Conservation (phyloP, 2,888 invertebrate species). For the Cataglyphis albicans region DNA sequence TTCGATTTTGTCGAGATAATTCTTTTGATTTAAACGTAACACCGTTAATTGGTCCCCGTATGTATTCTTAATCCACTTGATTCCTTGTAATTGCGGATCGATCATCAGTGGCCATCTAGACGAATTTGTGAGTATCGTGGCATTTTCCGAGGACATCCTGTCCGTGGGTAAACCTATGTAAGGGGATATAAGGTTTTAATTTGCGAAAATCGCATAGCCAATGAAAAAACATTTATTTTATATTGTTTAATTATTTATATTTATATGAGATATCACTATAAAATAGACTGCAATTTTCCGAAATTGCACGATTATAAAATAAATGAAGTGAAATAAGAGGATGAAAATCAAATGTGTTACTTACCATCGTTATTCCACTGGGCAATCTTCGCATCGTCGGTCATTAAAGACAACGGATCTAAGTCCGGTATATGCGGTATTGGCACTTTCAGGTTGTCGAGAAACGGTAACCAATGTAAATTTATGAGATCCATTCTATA, state of each 20-base stretch:
- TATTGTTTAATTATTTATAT: neutral
- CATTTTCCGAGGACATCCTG: slow-evolving; percentile 97
- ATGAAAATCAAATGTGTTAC: neutral
- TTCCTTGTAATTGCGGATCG: slow-evolving; percentile 96
- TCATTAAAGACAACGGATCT: slow-evolving; percentile 94
- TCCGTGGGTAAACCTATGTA: slow-evolving; percentile 92
- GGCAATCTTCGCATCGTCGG: slow-evolving; percentile 97
- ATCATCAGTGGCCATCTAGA: slow-evolving; percentile 98
- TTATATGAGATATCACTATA: neutral
- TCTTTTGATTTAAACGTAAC: slow-evolving; percentile 92
- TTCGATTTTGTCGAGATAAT: slow-evolving; percentile 94
- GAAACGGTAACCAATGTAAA: slow-evolving; percentile 93
- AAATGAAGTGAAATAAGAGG: neutral
- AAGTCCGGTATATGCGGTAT: slow-evolving; percentile 93
- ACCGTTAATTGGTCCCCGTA: slow-evolving; percentile 92
- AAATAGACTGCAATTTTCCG: neutral
- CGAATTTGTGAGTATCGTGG: slow-evolving; percentile 95
- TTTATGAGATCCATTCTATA: slow-evolving; percentile 93
- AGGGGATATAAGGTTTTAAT: neutral
- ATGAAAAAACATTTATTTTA: neutral
- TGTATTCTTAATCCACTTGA: slow-evolving; percentile 97
- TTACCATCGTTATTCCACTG: slow-evolving; percentile 96
- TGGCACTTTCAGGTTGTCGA: slow-evolving; percentile 90
- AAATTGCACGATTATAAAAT: slow-evolving; percentile 1
- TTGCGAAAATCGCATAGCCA: neutral